Evolutionary conservation across 1,140 invertebrate species (phyloP).

Genomic region (Hylaeus volcanicus): DNA sequence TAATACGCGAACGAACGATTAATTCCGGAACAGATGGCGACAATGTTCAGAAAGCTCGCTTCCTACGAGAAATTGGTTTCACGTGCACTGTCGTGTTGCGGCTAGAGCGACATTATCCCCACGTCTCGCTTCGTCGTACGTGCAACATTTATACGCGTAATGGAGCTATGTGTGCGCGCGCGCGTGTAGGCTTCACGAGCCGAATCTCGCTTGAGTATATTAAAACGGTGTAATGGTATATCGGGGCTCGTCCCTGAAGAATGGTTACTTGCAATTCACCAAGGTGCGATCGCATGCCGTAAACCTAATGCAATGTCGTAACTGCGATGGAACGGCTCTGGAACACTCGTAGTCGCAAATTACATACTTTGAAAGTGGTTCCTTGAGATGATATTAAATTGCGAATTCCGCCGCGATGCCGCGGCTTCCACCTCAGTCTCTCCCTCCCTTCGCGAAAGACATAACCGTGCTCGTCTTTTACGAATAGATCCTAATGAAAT

Average conservation of each 20-base stretch:
- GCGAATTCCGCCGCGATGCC: background rate
- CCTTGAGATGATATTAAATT: conserved; percentile 32
- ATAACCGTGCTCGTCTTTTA: background rate
- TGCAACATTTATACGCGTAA: background rate
- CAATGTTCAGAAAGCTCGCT: conserved; percentile 38
- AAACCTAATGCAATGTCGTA: conserved; percentile 10
- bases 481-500: conserved; percentile 5
- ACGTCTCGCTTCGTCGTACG: background rate
- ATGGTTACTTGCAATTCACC: conserved; percentile 22
- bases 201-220: conserved; percentile 23
- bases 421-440: background rate
- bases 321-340: background rate
- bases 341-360: conserved; percentile 5
- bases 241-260: conserved; percentile 5
- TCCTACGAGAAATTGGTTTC: conserved; percentile 48
- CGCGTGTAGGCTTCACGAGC: background rate
- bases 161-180: background rate
- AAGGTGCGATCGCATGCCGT: conserved; percentile 12
- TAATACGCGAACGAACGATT: conserved; percentile 48
- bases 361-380: conserved; percentile 17
- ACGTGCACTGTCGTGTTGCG: conserved; percentile 37
- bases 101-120: conserved; percentile 15
- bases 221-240: conserved; percentile 11
- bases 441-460: background rate
- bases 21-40: conserved; percentile 44